Conservation (phyloP, 2,113 vertebrate species). For the Oncorhynchus kisutch region DNA sequence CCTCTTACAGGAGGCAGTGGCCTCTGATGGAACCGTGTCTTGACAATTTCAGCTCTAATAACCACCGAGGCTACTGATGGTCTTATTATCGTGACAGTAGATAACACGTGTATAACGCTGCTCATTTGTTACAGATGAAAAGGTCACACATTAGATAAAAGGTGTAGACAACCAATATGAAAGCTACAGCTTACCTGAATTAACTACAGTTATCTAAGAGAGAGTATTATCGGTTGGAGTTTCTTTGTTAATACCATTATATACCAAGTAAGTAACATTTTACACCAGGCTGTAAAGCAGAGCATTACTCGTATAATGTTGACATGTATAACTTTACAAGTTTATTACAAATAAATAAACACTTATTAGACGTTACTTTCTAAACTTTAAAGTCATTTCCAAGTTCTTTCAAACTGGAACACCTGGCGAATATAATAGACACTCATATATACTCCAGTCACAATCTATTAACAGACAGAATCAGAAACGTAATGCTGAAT, state of each 20-base stretch:
- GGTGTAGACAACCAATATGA: not conserved
- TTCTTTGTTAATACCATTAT: too few relatives aligned
- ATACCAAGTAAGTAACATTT: too few relatives aligned
- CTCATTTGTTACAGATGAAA: conserved; percentile 59
- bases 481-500: conserved; percentile 37
- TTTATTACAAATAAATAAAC: too few relatives aligned
- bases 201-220: too few relatives aligned
- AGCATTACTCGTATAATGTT: too few relatives aligned
- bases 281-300: too few relatives aligned
- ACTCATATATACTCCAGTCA: not conserved
- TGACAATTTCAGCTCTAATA: conserved; percentile 65
- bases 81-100: conserved; percentile 64
- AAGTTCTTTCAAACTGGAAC: too few relatives aligned
- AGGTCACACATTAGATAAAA: conserved; percentile 30
- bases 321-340: too few relatives aligned
- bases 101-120: conserved; percentile 66
- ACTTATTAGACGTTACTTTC: too few relatives aligned
- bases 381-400: too few relatives aligned
- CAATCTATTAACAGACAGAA: not conserved
- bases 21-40: conserved; percentile 53
- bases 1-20: conserved; percentile 20
- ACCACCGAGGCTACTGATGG: conserved; percentile 42
- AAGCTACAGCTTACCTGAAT: not conserved
- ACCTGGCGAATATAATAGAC: too few relatives aligned
- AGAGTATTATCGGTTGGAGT: too few relatives aligned